These are phyloP conservation scores for Drosophila atroscutellata DNA, from an alignment of 2,888 invertebrate genomes.

Conservation along the genomic window DNA sequence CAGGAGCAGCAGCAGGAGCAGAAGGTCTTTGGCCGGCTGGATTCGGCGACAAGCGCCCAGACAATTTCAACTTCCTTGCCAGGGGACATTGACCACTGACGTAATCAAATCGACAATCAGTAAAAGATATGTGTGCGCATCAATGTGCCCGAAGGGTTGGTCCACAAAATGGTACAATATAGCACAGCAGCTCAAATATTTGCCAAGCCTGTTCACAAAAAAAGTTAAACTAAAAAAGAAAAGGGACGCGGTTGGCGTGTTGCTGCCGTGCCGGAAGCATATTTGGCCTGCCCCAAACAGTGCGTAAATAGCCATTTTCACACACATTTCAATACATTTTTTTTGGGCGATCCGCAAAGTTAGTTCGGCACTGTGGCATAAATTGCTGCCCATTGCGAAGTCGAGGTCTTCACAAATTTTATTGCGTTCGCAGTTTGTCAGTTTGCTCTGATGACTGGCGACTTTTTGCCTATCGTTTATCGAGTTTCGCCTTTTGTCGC, in stretches of 20 bases:
- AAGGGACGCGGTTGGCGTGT: slow-evolving; percentile 43
- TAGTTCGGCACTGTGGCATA: slow-evolving; percentile 36
- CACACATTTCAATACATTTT: slow-evolving; percentile 72
- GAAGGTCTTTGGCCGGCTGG: not conserved
- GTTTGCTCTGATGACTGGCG: slow-evolving; percentile 44
- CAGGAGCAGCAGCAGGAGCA: not conserved
- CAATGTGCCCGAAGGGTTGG: slow-evolving; percentile 67
- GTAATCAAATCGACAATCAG: slow-evolving; percentile 78
- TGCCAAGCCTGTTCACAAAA: slow-evolving; percentile 7
- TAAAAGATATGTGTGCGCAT: slow-evolving; percentile 69
- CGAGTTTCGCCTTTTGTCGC: slow-evolving; percentile 6
- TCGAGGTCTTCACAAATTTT: slow-evolving; percentile 44
- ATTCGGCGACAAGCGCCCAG: slow-evolving; percentile 24
- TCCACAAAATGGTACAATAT: slow-evolving; percentile 6
- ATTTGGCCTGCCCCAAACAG: slow-evolving; percentile 66
- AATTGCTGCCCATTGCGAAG: slow-evolving; percentile 28
- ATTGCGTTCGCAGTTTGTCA: slow-evolving; percentile 64
- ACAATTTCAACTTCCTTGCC: slow-evolving; percentile 55
- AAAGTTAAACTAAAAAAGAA: slow-evolving; percentile 17
- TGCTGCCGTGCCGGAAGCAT: slow-evolving; percentile 67
- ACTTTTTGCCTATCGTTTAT: slow-evolving; percentile 41
- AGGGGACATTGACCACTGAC: slow-evolving; percentile 71
- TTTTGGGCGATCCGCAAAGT: slow-evolving; percentile 40
- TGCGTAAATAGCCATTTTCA: slow-evolving; percentile 79
- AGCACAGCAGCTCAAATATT: slow-evolving; percentile 40